phyloP scores from a whole-genome alignment of 1,140 invertebrate species.

The Radopholus similis region DNA sequence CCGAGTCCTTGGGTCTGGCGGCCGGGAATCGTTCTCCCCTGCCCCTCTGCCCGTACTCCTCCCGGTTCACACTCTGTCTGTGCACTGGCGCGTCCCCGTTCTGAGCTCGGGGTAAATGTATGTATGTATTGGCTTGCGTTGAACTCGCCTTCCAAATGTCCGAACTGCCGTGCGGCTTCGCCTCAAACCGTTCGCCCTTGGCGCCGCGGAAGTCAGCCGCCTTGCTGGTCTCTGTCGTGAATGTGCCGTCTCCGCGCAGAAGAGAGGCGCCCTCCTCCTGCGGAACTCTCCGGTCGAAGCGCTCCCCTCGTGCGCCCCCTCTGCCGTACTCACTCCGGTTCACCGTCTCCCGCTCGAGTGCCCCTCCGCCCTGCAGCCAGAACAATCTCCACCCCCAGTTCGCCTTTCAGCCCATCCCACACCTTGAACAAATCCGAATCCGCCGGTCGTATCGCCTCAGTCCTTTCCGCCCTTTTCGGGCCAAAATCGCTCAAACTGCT shows the following conservation, averaged over 20 bases:
- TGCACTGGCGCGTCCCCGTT: background rate
- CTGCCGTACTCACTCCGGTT: slow-evolving; percentile 18
- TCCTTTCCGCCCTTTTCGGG: slow-evolving; percentile 17
- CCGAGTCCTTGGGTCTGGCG: slow-evolving; percentile 14
- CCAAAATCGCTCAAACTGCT: slow-evolving; percentile 8
- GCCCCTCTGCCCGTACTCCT: slow-evolving; percentile 1
- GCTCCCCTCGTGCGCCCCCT: background rate
- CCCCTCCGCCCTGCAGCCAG: slow-evolving; percentile 11
- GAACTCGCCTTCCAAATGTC: slow-evolving; percentile 24
- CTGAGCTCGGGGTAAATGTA: background rate
- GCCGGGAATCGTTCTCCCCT: slow-evolving; percentile 9
- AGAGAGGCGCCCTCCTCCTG: too few species aligned
- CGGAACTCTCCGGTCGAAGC: background rate
- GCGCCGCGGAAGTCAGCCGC: background rate
- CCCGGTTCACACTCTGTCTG: slow-evolving; percentile 4
- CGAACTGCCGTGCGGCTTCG: slow-evolving; percentile 21
- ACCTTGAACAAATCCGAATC: slow-evolving; percentile 31
- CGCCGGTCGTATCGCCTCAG: slow-evolving; percentile 15
- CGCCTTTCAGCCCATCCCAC: background rate
- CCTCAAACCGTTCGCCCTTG: slow-evolving; percentile 24
- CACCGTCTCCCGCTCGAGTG: slow-evolving; percentile 14
- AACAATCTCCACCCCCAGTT: background rate
- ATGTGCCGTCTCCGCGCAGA: slow-evolving; percentile 13
- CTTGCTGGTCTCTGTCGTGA: slow-evolving; percentile 6
- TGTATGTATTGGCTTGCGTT: background rate